Percentiles rank a stretch among this genome's conserved stretches.
These are phyloP conservation scores for Anniella stebbinsi DNA, from an alignment of 2,797 vertebrate species.

Conservation along the genomic window DNA sequence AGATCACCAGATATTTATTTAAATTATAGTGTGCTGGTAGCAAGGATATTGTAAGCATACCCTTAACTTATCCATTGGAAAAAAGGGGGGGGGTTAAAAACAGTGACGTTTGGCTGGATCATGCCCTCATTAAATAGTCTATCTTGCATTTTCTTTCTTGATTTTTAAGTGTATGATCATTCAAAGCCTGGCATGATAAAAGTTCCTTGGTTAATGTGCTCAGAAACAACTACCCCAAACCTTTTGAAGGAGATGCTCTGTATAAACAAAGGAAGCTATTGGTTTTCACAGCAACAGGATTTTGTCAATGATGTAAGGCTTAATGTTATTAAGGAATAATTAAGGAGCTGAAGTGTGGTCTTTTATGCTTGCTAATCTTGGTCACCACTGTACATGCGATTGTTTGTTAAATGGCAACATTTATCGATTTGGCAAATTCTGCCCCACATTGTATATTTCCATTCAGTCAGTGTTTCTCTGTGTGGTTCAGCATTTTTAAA, in stretches of 20 bases:
- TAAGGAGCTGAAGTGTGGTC: conserved; percentile 82
- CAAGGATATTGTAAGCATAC: neutral
- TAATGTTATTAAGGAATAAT: conserved; percentile 87
- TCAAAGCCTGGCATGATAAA: neutral
- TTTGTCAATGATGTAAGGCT: conserved; percentile 50
- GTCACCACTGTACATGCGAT: conserved; percentile 88
- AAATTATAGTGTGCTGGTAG: neutral
- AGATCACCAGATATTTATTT: neutral
- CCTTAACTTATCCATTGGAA: neutral
- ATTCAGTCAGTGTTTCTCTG: conserved; percentile 89
- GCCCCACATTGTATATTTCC: conserved; percentile 90
- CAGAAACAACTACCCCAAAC: conserved; percentile 5
- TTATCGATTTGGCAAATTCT: conserved; percentile 92
- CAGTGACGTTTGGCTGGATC: neutral
- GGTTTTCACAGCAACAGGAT: conserved; percentile 51
- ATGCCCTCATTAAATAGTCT: neutral
- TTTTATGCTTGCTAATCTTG: conserved; percentile 87
- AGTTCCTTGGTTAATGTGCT: neutral
- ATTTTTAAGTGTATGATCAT: conserved; percentile 17
- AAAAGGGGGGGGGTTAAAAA: neutral
- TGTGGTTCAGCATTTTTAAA: conserved; percentile 91
- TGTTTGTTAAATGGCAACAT: conserved; percentile 92
- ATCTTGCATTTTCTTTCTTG: neutral
- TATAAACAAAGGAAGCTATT: conserved; percentile 28
- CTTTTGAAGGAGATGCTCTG: neutral